These are phyloP conservation scores for Bombus confusus DNA, from an alignment of 1,140 invertebrate species.

Conservation along the genomic window DNA sequence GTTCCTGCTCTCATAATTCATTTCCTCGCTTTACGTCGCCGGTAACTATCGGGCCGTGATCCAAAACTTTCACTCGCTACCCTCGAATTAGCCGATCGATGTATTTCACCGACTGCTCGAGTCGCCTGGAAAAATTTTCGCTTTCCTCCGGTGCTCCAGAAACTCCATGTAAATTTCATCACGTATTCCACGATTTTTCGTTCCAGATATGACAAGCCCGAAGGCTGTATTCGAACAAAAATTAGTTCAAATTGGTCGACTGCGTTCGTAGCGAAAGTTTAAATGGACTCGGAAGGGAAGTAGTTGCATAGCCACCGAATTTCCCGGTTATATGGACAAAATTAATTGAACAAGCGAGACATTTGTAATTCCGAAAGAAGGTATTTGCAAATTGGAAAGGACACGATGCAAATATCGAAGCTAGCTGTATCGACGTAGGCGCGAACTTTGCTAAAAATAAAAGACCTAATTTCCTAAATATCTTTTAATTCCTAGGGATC, in stretches of 20 bases:
- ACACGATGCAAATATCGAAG: too few species aligned
- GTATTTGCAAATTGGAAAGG: neutral
- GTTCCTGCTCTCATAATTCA: conserved; percentile 27
- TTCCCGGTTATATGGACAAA: neutral
- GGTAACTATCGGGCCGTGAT: neutral
- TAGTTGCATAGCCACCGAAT: neutral
- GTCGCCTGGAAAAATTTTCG: neutral
- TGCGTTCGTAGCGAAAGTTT: neutral
- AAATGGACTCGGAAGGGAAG: neutral
- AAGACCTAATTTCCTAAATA: too few species aligned
- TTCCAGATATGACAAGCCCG: neutral
- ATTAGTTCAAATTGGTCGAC: neutral
- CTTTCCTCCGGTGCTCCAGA: neutral
- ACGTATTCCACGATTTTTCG: neutral
- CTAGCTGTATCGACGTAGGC: too few species aligned
- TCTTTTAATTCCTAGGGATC: too few species aligned
- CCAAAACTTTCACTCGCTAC: conserved; percentile 11
- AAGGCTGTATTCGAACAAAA: neutral
- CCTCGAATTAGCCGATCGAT: too few species aligned
- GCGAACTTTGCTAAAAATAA: too few species aligned
- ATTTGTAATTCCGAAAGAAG: neutral
- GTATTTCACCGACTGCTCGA: too few species aligned
- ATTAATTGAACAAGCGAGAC: neutral
- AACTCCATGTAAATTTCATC: neutral
- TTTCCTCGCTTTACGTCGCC: conserved; percentile 9